Base-by-base conservation (phyloP, 2,797 vertebrate species). In the Cryptoprocta ferox region DNA sequence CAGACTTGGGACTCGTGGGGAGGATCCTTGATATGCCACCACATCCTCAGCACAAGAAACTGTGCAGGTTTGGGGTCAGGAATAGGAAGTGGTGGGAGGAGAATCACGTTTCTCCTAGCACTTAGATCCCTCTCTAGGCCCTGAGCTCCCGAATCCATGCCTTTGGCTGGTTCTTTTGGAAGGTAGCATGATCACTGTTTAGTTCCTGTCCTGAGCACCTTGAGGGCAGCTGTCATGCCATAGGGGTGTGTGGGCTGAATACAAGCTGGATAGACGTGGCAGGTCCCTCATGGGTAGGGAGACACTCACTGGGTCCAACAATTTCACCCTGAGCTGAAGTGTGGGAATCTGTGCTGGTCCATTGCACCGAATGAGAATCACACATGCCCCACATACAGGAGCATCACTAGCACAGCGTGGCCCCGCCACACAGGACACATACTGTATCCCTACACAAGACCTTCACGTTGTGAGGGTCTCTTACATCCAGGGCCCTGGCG, bases 251-350 rank as follows among this genome's bases (percentile, higher is more conserved):
- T 28, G 42, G 42, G 73, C 28, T 48, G 28, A 48, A 48, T 19
- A 14, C 16, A 4, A 5, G 4, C 8, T 5, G 15, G 7, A 76
- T 11, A 19, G 42, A 5, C 42, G 2, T 9, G 42, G 28, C 1
- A 7, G 42, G 42, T 2, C 42, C 73, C 16, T 6, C 7, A 6
- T 6, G 9, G 28, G 15, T 32, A 4, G 28, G 28, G 42, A 19
- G 15, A 28, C 6, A 6, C 0, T 5, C 42, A 32, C 15, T 6
- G 2, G 26, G 0, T 32, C 30, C 9, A 11, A 9, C 4, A 5
- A 18, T 42, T 76, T 76, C 8, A 0, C 42, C 15, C 1, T 4
- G 42, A 32, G 30, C 45, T 32, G 15, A 18, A 11, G 15, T 10
- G 28, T 76, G 30, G 73, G 15, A 30, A 15, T 76, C 15, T 48